Evolutionary conservation across 64 coral and sea anemone genomes (phyloP).

Genomic region (Stichodactyla mertensii): DNA sequence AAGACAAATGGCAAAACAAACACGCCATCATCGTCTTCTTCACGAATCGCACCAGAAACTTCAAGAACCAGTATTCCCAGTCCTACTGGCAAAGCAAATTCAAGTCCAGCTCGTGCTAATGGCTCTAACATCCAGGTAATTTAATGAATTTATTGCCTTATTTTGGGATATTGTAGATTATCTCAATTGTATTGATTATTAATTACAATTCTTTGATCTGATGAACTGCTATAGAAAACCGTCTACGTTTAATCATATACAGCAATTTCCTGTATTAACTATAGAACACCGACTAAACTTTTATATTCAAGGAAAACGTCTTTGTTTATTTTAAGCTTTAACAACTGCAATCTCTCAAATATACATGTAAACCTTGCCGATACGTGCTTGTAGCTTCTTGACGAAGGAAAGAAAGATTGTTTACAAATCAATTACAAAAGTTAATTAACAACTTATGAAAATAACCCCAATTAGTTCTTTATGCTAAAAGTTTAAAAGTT

Average conservation of each 20-base stretch:
- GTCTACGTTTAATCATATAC: too few relatives aligned
- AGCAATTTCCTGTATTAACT: too few relatives aligned
- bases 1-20: conserved; percentile 25
- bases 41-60: background rate
- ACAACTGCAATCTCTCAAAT: too few relatives aligned
- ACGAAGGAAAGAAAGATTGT: background rate
- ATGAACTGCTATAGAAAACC: background rate
- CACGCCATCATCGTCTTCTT: background rate
- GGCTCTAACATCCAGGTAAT: conserved; percentile 17
- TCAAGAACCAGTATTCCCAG: background rate
- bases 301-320: too few relatives aligned
- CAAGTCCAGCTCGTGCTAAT: background rate
- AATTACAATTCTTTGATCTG: background rate
- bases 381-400: background rate
- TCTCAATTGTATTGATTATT: background rate
- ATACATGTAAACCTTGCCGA: too few relatives aligned
- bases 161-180: background rate
- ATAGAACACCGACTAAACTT: too few relatives aligned
- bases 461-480: background rate
- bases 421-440: background rate
- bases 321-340: too few relatives aligned
- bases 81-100: background rate
- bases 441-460: background rate
- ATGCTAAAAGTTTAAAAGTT: background rate
- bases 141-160: background rate